Evolutionary conservation across 2,888 invertebrate species (phyloP).

Genomic region (Eilema griseolum): DNA sequence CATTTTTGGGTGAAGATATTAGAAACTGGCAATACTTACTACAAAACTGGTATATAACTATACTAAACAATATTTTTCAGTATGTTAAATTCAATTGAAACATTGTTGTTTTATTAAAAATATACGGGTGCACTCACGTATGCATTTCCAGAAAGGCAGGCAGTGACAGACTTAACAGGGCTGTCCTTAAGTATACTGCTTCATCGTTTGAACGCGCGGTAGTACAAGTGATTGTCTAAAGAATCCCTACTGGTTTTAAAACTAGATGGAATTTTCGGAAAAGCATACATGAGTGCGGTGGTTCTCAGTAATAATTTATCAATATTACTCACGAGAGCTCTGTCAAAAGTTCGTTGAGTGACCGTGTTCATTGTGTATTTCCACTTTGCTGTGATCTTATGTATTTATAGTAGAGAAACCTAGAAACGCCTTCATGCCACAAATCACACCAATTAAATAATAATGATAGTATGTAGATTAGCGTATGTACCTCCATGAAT

Average conservation of each 20-base stretch:
- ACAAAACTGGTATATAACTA: background rate
- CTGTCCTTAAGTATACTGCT: background rate
- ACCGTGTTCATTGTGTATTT: slow-evolving; percentile 40
- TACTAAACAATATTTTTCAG: background rate
- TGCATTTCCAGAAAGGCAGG: background rate
- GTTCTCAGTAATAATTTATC: background rate
- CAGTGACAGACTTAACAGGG: background rate
- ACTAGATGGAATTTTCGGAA: background rate
- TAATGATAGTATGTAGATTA: slow-evolving; percentile 36
- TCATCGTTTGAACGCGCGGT: background rate
- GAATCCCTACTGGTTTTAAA: too few relatives aligned
- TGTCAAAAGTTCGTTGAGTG: background rate
- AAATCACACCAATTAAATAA: slow-evolving; percentile 49
- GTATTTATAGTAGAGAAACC: slow-evolving; percentile 45
- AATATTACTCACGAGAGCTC: background rate
- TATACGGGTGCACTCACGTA: background rate
- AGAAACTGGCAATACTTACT: background rate
- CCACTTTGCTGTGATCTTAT: slow-evolving; percentile 52
- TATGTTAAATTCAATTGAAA: background rate
- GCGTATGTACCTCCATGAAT: slow-evolving; percentile 38
- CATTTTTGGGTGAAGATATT: background rate
- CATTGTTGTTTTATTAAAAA: background rate
- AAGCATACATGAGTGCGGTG: background rate
- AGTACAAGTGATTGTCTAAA: too few relatives aligned
- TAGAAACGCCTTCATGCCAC: slow-evolving; percentile 47